Evolutionary conservation across 2,888 invertebrate genomes (phyloP).

Genomic region (Lordiphosa fenestrarum): DNA sequence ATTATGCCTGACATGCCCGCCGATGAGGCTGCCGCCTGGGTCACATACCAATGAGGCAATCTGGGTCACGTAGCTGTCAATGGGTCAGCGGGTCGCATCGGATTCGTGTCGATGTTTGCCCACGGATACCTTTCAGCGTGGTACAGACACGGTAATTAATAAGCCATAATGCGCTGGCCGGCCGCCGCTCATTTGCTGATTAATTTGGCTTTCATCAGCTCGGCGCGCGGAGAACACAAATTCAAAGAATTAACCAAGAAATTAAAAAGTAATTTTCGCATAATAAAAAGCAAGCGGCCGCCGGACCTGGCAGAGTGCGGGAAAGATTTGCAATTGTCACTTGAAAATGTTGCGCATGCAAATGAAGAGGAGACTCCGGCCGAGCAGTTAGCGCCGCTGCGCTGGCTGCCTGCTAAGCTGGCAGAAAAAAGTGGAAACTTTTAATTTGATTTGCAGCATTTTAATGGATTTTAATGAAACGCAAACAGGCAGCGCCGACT

Average conservation of each 20-base stretch:
- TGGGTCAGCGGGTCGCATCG: conserved; percentile 64
- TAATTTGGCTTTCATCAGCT: background rate
- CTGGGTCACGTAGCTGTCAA: conserved; percentile 51
- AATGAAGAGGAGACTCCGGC: conserved; percentile 42
- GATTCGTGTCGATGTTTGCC: conserved; percentile 33
- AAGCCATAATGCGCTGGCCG: conserved; percentile 20
- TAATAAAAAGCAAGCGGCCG: conserved; percentile 15
- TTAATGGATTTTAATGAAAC: conserved; percentile 76
- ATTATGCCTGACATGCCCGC: conserved; percentile 58
- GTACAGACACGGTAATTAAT: conserved; percentile 31
- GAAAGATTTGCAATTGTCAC: conserved; percentile 66
- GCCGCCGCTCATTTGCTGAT: conserved; percentile 1
- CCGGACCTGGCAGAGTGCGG: conserved; percentile 6
- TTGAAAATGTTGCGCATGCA: conserved; percentile 59
- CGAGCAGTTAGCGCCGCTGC: conserved; percentile 46
- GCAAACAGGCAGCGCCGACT: conserved; percentile 70
- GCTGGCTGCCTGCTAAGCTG: conserved; percentile 40
- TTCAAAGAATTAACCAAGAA: conserved; percentile 59
- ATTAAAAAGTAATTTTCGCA: conserved; percentile 71
- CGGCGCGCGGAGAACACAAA: conserved; percentile 12
- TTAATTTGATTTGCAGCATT: conserved; percentile 77
- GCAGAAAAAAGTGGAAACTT: conserved; percentile 60
- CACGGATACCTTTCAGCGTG: conserved; percentile 11
- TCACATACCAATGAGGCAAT: conserved; percentile 71
- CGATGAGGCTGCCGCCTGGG: conserved; percentile 46